Evolutionary conservation across 2,113 vertebrate species (phyloP), one percentile per base, ranked within the genome.

Genomic region (Phaethornis superciliosus): DNA sequence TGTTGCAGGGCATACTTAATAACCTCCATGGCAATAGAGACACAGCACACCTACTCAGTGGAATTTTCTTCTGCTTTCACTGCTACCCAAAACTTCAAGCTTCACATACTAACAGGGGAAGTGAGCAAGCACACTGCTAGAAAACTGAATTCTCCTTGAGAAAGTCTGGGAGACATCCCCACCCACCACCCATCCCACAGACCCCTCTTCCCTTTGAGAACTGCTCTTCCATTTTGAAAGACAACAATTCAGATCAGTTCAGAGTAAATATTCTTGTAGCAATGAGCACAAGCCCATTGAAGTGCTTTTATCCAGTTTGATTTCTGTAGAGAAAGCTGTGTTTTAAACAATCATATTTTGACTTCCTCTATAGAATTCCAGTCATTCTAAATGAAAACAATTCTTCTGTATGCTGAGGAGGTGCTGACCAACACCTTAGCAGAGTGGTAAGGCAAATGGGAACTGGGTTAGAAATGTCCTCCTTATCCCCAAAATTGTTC

Each of bases 111-210:
- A 49, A 28, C 7, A 33, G 23, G 44, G 27, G n/a, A 68, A 64
- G 44, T 0, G 0, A 65, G 63, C 27, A n/a, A 28, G 15, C 28
- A 2, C 1, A 2, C 49, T 69, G 49, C 51, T 35, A 42, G 74
- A 19, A 51, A 79, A 21, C 49, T 4, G 11, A 18, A 2, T 46
- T 58, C 7, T n/a, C 35, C 56, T 60, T 13, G 9, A 7, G 9
- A 7, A 47, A 56, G 30, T 20, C 10, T 27, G 32, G 47, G 15
- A 71, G 70, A 30, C 12, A 13, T 18, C 59, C 42, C 30, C 70
- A 42, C 12, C 13, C 35, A 74, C 54, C 55, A 59, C 21, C 20
- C n/a, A 67, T 19, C 12, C 44, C 24, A 51, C 4, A 67, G 27
- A 67, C 44, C 14, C 68, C 30, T 32, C 20, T 37, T 79, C 71